phyloP scores from a whole-genome alignment of 2,888 invertebrate species.

The Sarcophaga carnaria region DNA sequence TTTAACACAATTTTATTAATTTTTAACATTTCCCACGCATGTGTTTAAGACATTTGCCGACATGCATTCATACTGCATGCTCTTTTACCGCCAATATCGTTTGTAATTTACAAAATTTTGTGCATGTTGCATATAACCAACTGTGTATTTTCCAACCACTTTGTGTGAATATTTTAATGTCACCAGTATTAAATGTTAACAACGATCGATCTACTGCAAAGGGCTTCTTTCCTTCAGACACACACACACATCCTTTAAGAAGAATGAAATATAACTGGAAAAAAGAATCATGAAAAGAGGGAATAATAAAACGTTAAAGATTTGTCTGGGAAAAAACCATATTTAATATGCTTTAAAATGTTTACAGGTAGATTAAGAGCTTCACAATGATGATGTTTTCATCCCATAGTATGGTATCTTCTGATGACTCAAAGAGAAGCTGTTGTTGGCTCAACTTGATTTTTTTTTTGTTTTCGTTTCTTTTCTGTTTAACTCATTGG shows the following conservation, averaged over 20 bases:
- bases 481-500: background rate
- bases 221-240: conserved; percentile 47
- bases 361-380: conserved; percentile 60
- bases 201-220: conserved; percentile 42
- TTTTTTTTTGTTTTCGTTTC: background rate
- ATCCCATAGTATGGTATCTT: background rate
- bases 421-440: conserved; percentile 56
- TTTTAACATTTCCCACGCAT: conserved; percentile 44
- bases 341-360: conserved; percentile 14
- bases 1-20: conserved; percentile 13
- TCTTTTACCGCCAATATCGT: conserved; percentile 50
- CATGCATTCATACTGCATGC: background rate
- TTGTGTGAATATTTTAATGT: conserved; percentile 55
- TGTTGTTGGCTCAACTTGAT: conserved; percentile 32
- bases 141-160: conserved; percentile 32
- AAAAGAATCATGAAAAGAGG: conserved; percentile 26
- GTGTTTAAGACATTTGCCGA: background rate
- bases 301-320: conserved; percentile 32
- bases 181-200: conserved; percentile 41
- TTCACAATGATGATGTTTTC: conserved; percentile 19
- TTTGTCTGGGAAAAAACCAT: conserved; percentile 55
- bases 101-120: conserved; percentile 22
- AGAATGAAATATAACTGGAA: conserved; percentile 1
- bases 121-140: conserved; percentile 22
- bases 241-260: conserved; percentile 55